Base-by-base conservation (phyloP, 2,888 invertebrate genomes). In the Acanthosoma haemorrhoidale region DNA sequence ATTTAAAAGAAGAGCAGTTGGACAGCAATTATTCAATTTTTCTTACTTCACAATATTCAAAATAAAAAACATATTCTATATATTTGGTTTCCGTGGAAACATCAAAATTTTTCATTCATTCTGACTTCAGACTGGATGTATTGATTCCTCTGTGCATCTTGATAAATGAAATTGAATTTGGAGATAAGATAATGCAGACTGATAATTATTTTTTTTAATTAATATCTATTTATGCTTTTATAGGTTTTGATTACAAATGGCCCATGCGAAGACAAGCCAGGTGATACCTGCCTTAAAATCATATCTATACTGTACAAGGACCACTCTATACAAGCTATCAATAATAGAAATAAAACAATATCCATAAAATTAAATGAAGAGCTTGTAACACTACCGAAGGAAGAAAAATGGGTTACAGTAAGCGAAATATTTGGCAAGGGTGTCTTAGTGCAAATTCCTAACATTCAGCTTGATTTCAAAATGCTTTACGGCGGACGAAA, bases 211-310 rank as follows among this genome's bases (percentile, higher is more conserved):
- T n/a, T n/a, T n/a, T n/a, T n/a, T n/a, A n/a, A n/a, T n/a, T n/a
- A 36, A 63, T 25, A 25, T 39, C 5, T 39, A 58, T 66, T 15
- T 61, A 15, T 63, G 71, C 71, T 41, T 39, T 77, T 77, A 34
- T 75, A 88, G 85, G 85, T 91, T 63, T 85, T 88, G 73, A 86
- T 88, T 1, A 88, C 87, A 0, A 90, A 91, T 78, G 86, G 84
- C 1, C 85, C 87, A 0, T 92, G 92, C 76, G 83, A 83, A 29
- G 84, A 84, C 63, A 80, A 80, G 1, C 80, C 83, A 0, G 83
- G 84, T 58, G 78, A 78, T n/a, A 84, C 83, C 59, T 93, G 92
- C 77, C 86, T 88, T 0, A 86, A 88, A 74, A 83, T 85, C 8
- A 80, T 92, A 0, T 88, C 88, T 59, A 81, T 92, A 3, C 77